Conservation (phyloP, 2,797 vertebrate species). For the Poecilia velifera region DNA sequence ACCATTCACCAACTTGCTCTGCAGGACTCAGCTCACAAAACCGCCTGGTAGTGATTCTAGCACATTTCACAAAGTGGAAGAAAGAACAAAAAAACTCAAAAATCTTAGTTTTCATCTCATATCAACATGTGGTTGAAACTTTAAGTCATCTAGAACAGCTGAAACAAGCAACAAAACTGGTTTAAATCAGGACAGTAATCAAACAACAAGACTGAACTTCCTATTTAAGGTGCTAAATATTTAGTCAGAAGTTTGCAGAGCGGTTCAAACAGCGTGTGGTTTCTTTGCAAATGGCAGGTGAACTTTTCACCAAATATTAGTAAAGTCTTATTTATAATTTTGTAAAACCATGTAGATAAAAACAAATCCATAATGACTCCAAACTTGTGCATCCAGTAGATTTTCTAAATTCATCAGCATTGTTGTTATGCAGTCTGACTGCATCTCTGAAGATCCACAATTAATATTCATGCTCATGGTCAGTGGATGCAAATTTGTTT, state of each 20-base stretch:
- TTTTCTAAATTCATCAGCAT: neutral
- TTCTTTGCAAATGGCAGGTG: neutral
- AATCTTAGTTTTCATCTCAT: neutral
- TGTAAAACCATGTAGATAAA: neutral
- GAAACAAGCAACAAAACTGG: neutral
- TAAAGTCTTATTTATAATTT: neutral
- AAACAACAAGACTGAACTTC: neutral
- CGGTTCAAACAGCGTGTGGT: neutral
- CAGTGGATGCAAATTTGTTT: neutral
- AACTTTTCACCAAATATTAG: neutral
- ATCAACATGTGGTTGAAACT: neutral
- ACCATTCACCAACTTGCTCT: neutral
- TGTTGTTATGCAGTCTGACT: neutral
- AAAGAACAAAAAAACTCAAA: neutral
- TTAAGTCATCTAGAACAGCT: neutral
- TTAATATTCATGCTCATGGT: neutral
- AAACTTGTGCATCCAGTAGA: neutral
- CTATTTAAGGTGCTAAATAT: neutral
- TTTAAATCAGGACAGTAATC: neutral
- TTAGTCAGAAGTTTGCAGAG: neutral
- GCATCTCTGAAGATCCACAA: neutral
- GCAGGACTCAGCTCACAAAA: neutral
- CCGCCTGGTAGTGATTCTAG: neutral
- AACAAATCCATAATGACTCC: neutral
- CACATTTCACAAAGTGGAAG: neutral